Conservation (phyloP, 2,113 vertebrate species). For the Xenopus borealis region DNA sequence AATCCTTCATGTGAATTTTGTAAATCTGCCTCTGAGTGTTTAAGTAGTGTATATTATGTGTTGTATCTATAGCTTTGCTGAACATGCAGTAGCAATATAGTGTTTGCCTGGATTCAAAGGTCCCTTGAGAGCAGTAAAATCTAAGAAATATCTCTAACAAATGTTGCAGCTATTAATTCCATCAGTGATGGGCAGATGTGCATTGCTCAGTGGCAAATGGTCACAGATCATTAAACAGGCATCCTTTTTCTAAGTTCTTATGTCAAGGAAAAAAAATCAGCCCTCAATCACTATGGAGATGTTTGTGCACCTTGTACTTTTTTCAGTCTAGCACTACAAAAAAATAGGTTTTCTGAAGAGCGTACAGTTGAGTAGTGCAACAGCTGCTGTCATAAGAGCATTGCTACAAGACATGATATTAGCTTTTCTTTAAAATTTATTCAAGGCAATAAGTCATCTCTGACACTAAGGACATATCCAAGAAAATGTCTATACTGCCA, state of each 20-base stretch:
- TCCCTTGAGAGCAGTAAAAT: not conserved
- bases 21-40: no score
- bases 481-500: conserved; percentile 51
- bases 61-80: not conserved
- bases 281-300: conserved; percentile 47
- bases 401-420: conserved; percentile 58
- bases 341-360: conserved; percentile 49
- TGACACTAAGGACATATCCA: conserved; percentile 58
- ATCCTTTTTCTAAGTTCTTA: conserved; percentile 40
- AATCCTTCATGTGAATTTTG: no score
- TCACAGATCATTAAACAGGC: conserved; percentile 51
- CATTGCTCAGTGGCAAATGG: conserved; percentile 37
- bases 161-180: conserved; percentile 35
- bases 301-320: conserved; percentile 49
- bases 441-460: conserved; percentile 61
- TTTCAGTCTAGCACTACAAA: conserved; percentile 51
- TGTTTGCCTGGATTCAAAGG: not conserved
- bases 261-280: conserved; percentile 48
- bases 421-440: conserved; percentile 57
- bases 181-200: conserved; percentile 28
- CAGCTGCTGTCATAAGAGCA: conserved; percentile 55
- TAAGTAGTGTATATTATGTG: not conserved
- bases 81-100: not conserved
- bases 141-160: not conserved
- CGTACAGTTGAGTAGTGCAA: conserved; percentile 54